Evolutionary conservation across 2,888 invertebrate species (phyloP).

Genomic region (Andrena camellia): DNA sequence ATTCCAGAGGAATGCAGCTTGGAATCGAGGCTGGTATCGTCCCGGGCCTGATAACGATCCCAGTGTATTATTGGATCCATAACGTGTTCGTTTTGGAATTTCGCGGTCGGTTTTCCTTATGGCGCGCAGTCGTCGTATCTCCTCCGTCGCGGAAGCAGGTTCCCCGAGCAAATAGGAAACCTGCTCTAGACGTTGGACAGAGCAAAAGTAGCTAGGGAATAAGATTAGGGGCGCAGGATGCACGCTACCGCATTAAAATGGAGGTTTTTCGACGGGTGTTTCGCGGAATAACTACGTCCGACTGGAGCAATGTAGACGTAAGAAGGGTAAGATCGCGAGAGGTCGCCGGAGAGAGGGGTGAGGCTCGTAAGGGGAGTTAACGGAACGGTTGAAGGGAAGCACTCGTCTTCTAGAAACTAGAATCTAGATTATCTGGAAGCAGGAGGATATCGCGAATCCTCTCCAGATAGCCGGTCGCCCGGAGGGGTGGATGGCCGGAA

Average conservation of each 20-base stretch:
- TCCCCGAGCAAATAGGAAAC: too few species aligned
- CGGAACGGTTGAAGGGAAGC: conserved; percentile 38
- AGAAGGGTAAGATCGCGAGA: background rate
- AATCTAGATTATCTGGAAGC: background rate
- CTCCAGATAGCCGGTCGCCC: conserved; percentile 35
- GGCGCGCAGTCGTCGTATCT: background rate
- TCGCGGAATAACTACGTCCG: background rate
- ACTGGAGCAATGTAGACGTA: background rate
- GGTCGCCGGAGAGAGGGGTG: background rate
- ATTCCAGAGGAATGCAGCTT: conserved; percentile 60
- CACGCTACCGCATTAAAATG: too few species aligned
- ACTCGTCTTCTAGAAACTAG: conserved; percentile 20
- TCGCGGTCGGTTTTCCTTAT: conserved; percentile 31
- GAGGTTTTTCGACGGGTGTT: too few species aligned
- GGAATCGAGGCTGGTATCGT: conserved; percentile 47
- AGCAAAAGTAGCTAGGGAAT: background rate
- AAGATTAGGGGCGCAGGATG: background rate
- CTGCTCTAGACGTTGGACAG: background rate
- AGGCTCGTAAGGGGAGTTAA: conserved; percentile 45
- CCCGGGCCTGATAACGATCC: conserved; percentile 56
- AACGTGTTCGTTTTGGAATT: conserved; percentile 29
- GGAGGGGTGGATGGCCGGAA: conserved; percentile 60
- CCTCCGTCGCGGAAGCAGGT: background rate
- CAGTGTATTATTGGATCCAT: conserved; percentile 57
- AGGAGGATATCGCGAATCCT: conserved; percentile 50